Base-by-base conservation (phyloP, 2,113 vertebrate species). In the Solea senegalensis region DNA sequence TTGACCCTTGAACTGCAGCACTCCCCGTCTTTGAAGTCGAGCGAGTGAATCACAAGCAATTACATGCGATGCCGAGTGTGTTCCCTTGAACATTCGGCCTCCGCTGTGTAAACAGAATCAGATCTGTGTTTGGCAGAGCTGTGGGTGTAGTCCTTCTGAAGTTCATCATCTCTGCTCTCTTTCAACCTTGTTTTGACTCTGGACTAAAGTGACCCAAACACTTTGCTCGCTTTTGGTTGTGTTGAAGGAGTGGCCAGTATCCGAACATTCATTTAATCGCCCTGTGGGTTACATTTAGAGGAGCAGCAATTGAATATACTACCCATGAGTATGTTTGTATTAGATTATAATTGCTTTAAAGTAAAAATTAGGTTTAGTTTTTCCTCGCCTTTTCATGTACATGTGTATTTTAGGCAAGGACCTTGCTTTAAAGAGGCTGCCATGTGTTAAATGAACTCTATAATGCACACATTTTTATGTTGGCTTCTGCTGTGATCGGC, bases 41-140 rank as follows among this genome's bases (percentile, higher is more conserved):
- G 69, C 85, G 67, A 72, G 72, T 83, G 88, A 92, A 92, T 92
- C 87, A 89, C 81, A 87, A 91, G 87, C 86, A 91, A 92, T 92
- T 91, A 89, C 70, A 84, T 52, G 74, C 64, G 73, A 85, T 78
- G 88, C 88, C 55, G 88, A 88, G 84, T 84, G 88, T 65, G 76
- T 82, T 87, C 82, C 86, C 88, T 76, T 84, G 78, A 89, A 86
- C 74, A 52, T 80, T 80, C 46, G 61, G 75, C 83, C 81, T 86
- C 74, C 43, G 6, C 88, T 90, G 76, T 91, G 88, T 88, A 88
- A 90, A 93, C 88, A 86, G 84, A 83, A 70, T 82, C 72, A 53
- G 76, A 71, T 69, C 67, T 68, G 74, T 83, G 79, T 75, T 86
- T 82, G 84, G 81, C 58, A 43, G 64, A 65, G 26, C 43, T 13